Percentiles rank a stretch among this genome's conserved stretches.
phyloP scores from a whole-genome alignment of 2,888 invertebrate genomes.

The Apotomis betuletana region DNA sequence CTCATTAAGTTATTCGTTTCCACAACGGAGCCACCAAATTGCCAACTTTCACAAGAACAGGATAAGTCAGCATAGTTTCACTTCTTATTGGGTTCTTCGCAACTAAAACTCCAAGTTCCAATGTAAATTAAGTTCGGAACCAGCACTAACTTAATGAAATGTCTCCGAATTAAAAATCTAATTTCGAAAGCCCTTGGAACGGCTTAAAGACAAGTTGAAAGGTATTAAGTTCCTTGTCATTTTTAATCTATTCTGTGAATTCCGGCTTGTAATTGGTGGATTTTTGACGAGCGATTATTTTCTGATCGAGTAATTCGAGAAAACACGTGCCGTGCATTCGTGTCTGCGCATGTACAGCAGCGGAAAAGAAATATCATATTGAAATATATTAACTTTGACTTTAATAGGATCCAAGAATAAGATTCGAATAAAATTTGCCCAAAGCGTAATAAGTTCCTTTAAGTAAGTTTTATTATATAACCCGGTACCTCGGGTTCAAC shows the following conservation, averaged over 20 bases:
- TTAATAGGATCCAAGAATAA: too few species aligned
- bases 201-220: slow-evolving; percentile 22
- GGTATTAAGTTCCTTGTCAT: slow-evolving; percentile 26
- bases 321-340: too few species aligned
- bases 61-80: slow-evolving; percentile 7
- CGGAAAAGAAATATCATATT: too few species aligned
- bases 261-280: neutral
- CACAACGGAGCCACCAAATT: neutral
- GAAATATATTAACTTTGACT: too few species aligned
- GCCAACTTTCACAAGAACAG: neutral
- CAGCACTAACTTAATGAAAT: slow-evolving; percentile 35
- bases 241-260: slow-evolving; percentile 5
- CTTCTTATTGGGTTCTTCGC: slow-evolving; percentile 17
- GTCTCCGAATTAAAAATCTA: slow-evolving; percentile 34
- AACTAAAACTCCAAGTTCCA: slow-evolving; percentile 12
- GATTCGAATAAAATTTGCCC: too few species aligned
- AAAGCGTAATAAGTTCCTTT: too few species aligned
- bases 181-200: slow-evolving; percentile 18
- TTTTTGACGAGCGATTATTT: neutral
- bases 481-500: too few species aligned
- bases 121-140: slow-evolving; percentile 27
- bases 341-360: too few species aligned
- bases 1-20: neutral
- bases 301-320: too few species aligned
- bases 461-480: too few species aligned